Evolutionary conservation across 2,797 vertebrate species (phyloP).

Genomic region (Knipowitschia caucasica): DNA sequence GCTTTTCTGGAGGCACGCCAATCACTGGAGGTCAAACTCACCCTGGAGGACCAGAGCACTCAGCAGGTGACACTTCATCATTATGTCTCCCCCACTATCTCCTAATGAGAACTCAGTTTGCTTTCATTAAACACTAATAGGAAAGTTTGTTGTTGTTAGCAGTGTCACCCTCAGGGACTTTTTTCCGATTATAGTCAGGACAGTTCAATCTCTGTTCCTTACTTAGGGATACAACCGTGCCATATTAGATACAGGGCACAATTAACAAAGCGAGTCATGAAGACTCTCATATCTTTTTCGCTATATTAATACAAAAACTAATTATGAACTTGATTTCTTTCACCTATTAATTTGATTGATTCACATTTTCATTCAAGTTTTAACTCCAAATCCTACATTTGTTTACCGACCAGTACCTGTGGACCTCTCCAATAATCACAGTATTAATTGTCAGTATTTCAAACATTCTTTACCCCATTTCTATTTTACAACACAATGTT

Average conservation of each 20-base stretch:
- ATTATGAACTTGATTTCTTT: too few relatives aligned
- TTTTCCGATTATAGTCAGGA: constrained; percentile 6
- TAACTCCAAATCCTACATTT: too few relatives aligned
- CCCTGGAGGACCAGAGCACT: constrained; percentile 89
- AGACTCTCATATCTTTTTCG: too few relatives aligned
- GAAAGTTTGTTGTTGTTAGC: constrained; percentile 56
- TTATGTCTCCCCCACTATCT: constrained; percentile 22
- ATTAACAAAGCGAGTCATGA: too few relatives aligned
- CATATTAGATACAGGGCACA: neutral
- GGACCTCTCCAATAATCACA: too few relatives aligned
- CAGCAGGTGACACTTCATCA: constrained; percentile 54
- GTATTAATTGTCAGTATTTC: too few relatives aligned
- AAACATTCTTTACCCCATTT: too few relatives aligned
- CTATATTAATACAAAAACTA: neutral
- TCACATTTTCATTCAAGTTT: too few relatives aligned
- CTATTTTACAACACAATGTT: too few relatives aligned
- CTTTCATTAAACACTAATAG: constrained; percentile 44
- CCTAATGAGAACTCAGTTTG: constrained; percentile 63
- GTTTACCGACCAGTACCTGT: too few relatives aligned
- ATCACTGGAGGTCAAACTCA: constrained; percentile 93
- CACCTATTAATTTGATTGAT: too few relatives aligned
- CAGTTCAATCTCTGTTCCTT: neutral
- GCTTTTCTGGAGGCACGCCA: constrained; percentile 94
- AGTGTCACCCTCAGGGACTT: constrained; percentile 38
- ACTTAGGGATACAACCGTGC: neutral